Conservation (phyloP, 1,140 invertebrate species). For the Goniozus legneri region DNA sequence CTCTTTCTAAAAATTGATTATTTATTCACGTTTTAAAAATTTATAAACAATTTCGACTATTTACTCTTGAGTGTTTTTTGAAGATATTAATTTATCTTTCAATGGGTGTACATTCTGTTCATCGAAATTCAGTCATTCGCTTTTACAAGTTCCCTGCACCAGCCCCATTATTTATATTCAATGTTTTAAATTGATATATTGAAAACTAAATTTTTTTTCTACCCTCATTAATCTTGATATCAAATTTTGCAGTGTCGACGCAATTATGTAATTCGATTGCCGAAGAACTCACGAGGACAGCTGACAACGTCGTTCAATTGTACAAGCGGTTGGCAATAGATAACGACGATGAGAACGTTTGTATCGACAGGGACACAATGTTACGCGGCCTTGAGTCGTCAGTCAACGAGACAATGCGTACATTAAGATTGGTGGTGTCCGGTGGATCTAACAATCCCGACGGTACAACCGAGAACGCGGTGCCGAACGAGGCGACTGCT, state of each 20-base stretch:
- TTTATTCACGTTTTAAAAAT: no score
- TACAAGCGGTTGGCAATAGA: conserved; percentile 59
- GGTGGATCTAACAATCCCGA: conserved; percentile 25
- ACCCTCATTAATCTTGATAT: neutral
- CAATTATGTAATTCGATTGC: conserved; percentile 64
- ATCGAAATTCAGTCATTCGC: no score
- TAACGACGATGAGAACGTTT: conserved; percentile 30
- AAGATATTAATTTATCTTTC: no score
- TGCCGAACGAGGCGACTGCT: conserved; percentile 38
- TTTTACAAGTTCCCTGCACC: no score
- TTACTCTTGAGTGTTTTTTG: no score
- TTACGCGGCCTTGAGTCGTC: conserved; percentile 45
- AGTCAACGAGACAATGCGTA: conserved; percentile 49
- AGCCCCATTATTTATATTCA: neutral
- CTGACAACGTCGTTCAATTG: conserved; percentile 64
- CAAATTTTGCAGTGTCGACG: conserved; percentile 57
- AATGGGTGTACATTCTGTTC: no score
- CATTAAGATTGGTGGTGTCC: conserved; percentile 40
- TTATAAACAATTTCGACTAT: no score
- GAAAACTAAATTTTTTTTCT: no score
- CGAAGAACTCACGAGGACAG: conserved; percentile 61
- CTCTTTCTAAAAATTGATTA: no score
- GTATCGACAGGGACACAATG: conserved; percentile 47
- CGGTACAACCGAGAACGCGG: conserved; percentile 30
- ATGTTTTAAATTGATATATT: neutral